These are phyloP conservation scores for Arothron firmamentum DNA, from an alignment of 2,113 vertebrate species.

Conservation along the genomic window DNA sequence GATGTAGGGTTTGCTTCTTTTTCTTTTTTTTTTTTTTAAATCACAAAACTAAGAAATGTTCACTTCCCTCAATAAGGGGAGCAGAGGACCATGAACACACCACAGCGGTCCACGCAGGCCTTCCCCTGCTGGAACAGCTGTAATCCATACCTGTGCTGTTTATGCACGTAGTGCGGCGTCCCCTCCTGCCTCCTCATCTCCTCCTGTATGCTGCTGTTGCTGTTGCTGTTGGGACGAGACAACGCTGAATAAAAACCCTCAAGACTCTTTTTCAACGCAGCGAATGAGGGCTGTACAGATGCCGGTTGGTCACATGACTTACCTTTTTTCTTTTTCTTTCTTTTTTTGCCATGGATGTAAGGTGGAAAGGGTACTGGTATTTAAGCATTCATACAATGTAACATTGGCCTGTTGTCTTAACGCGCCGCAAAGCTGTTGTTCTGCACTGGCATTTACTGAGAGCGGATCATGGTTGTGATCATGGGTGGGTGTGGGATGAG, in stretches of 20 bases:
- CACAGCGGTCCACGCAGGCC: constrained; percentile 35
- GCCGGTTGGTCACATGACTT: constrained; percentile 54
- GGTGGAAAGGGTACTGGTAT: constrained; percentile 66
- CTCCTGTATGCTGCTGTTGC: constrained; percentile 47
- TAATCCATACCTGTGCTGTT: constrained; percentile 60
- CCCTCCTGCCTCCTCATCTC: constrained; percentile 6
- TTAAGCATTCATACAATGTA: constrained; percentile 68
- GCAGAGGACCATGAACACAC: constrained; percentile 34
- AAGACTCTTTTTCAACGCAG: constrained; percentile 48
- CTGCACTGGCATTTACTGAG: constrained; percentile 43
- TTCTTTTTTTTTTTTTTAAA: not conserved
- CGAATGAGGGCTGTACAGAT: constrained; percentile 67
- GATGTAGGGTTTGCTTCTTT: constrained; percentile 45
- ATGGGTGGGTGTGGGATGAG: constrained; percentile 31
- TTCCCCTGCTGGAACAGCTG: constrained; percentile 52
- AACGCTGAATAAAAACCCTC: constrained; percentile 64
- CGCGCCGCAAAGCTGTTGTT: constrained; percentile 37
- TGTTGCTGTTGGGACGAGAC: constrained; percentile 56
- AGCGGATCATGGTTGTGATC: constrained; percentile 52
- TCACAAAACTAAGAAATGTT: constrained; percentile 33
- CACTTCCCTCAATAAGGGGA: constrained; percentile 21
- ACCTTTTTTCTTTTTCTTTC: constrained; percentile 58
- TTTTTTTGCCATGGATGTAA: constrained; percentile 58
- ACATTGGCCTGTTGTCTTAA: constrained; percentile 55
- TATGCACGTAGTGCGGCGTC: constrained; percentile 22